Evolutionary conservation across 2,797 vertebrate genomes (phyloP).

Genomic region (Podarcis lilfordi): DNA sequence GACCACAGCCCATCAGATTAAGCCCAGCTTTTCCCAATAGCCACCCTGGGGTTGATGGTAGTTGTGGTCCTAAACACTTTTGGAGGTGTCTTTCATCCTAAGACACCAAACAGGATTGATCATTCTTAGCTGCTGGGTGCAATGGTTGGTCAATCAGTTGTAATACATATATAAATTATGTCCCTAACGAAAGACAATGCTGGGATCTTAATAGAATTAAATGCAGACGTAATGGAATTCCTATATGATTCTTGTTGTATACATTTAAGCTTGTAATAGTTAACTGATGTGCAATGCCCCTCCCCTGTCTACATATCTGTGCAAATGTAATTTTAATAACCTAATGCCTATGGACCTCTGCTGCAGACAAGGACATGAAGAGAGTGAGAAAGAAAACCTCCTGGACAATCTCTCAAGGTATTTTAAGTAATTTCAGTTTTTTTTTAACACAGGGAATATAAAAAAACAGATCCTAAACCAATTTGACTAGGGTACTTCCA

Average conservation of each 20-base stretch:
- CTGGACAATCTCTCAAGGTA: conserved; percentile 70
- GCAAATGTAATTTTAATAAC: conserved; percentile 21
- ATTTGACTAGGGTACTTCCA: not conserved
- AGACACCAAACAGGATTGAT: not conserved
- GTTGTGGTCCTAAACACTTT: not conserved
- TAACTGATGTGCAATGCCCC: conserved; percentile 18
- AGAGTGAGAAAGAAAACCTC: conserved; percentile 65
- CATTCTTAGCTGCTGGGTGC: not conserved
- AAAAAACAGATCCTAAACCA: not conserved
- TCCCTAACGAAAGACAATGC: not conserved
- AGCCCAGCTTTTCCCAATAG: not conserved
- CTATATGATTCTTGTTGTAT: not conserved
- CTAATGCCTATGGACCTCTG: conserved; percentile 58
- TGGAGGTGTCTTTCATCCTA: not conserved
- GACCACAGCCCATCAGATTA: not conserved
- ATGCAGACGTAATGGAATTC: not conserved
- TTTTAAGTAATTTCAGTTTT: conserved; percentile 20
- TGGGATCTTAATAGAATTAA: conserved; percentile 30
- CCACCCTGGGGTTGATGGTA: not conserved
- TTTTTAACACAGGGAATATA: not conserved
- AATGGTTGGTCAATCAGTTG: not conserved
- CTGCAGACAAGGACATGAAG: conserved; percentile 68
- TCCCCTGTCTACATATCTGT: not conserved
- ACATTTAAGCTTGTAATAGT: not conserved
- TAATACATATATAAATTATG: not conserved